phyloP scores from a whole-genome alignment of 1,140 invertebrate genomes.

The Drosophila pseudoobscura region DNA sequence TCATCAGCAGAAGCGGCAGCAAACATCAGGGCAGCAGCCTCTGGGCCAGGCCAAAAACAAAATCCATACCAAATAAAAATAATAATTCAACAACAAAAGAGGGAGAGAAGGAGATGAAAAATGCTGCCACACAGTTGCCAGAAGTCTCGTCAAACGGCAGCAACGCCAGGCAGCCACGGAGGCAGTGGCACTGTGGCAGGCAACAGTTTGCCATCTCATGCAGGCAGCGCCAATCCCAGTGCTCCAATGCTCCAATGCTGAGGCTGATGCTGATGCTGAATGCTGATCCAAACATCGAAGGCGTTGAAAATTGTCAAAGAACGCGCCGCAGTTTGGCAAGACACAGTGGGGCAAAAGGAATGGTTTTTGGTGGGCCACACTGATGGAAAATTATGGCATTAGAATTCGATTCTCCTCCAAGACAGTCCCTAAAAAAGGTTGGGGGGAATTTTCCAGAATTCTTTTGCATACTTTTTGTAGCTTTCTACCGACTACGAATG shows the following conservation, averaged over 20 bases:
- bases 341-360: conserved; percentile 41
- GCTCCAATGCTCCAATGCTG: neutral
- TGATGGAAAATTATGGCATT: no score
- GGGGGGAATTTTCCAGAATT: no score
- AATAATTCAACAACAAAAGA: conserved; percentile 32
- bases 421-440: no score
- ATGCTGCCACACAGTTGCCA: conserved; percentile 31
- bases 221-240: conserved; percentile 43
- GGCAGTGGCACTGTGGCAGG: conserved; percentile 7
- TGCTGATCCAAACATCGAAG: conserved; percentile 66
- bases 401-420: no score
- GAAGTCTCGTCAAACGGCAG: conserved; percentile 55
- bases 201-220: conserved; percentile 74
- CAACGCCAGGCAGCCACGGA: conserved; percentile 53
- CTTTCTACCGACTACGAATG: no score
- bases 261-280: conserved; percentile 20
- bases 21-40: conserved; percentile 34
- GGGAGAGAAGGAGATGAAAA: conserved; percentile 27
- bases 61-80: conserved; percentile 46
- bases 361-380: neutral
- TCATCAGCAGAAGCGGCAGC: conserved; percentile 66
- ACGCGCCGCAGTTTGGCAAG: conserved; percentile 57
- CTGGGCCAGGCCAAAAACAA: conserved; percentile 37
- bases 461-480: no score
- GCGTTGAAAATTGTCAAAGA: conserved; percentile 81